phyloP scores from a whole-genome alignment of 1,140 invertebrate species.

The Calliopsis andreniformis region DNA sequence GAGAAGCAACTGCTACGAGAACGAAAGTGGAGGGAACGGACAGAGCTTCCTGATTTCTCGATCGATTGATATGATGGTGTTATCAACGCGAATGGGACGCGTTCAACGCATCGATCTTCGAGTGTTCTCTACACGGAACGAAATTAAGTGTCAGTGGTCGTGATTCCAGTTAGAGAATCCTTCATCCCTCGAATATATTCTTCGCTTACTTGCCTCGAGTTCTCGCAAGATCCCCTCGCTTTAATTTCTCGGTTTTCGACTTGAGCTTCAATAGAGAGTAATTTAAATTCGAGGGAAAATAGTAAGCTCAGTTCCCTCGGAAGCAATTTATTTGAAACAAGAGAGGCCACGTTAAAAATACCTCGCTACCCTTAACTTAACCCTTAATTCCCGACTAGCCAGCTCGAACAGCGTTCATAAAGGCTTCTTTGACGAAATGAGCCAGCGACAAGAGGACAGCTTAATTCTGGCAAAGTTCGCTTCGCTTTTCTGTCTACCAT shows the following conservation, averaged over 20 bases:
- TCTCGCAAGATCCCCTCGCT: neutral
- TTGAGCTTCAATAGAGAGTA: no score
- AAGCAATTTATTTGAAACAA: neutral
- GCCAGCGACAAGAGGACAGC: neutral
- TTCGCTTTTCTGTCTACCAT: neutral
- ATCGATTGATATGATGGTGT: constrained; percentile 13
- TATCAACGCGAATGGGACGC: constrained; percentile 18
- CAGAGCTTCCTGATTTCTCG: constrained; percentile 8
- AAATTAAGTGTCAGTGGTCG: constrained; percentile 27
- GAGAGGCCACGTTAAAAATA: constrained; percentile 2
- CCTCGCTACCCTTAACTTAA: constrained; percentile 2
- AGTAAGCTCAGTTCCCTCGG: neutral
- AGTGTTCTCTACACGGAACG: constrained; percentile 3
- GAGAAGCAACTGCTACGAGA: constrained; percentile 11
- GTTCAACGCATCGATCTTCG: constrained; percentile 13
- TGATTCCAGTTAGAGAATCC: neutral
- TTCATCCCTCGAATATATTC: no score
- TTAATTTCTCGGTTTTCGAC: no score
- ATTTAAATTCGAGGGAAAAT: no score
- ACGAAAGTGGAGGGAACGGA: neutral
- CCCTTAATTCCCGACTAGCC: neutral
- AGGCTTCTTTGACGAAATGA: constrained; percentile 15
- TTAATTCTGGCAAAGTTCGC: neutral
- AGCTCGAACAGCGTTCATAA: neutral
- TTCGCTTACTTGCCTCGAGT: no score